Evolutionary conservation across 2,113 vertebrate species (phyloP).

Genomic region (Siniperca chuatsi): DNA sequence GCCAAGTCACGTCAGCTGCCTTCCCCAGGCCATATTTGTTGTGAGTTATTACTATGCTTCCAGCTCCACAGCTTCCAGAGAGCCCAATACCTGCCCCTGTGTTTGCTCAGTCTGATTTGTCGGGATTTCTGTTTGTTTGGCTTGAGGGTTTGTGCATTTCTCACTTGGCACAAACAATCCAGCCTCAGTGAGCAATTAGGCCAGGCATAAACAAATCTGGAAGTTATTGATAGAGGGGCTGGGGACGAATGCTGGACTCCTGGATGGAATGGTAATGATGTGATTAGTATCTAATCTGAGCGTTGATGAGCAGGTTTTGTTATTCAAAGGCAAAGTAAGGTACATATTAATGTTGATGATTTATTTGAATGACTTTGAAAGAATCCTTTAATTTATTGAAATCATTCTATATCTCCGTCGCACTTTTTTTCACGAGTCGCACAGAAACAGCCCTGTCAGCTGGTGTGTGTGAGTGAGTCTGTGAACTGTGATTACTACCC

Average conservation of each 20-base stretch:
- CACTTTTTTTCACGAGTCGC: conserved; percentile 25
- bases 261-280: conserved; percentile 56
- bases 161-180: conserved; percentile 58
- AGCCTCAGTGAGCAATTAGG: conserved; percentile 65
- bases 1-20: conserved; percentile 53
- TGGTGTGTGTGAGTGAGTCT: conserved; percentile 44
- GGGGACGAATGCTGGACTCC: conserved; percentile 14
- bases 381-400: conserved; percentile 14
- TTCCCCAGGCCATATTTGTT: conserved; percentile 33
- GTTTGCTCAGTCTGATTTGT: conserved; percentile 62
- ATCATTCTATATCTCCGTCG: conserved; percentile 3
- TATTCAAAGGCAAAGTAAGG: conserved; percentile 6
- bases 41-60: conserved; percentile 55
- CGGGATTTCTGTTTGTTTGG: conserved; percentile 54
- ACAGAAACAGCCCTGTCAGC: conserved; percentile 44
- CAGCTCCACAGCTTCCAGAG: conserved; percentile 30
- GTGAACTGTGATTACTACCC: conserved; percentile 50
- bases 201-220: conserved; percentile 55
- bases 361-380: conserved; percentile 30
- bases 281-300: conserved; percentile 61
- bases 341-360: conserved; percentile 19
- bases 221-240: conserved; percentile 55
- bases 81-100: conserved; percentile 56
- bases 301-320: conserved; percentile 32
- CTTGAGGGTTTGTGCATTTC: conserved; percentile 57